Base-by-base conservation (phyloP, 2,888 invertebrate genomes). In the Ischnus inquisitorius region DNA sequence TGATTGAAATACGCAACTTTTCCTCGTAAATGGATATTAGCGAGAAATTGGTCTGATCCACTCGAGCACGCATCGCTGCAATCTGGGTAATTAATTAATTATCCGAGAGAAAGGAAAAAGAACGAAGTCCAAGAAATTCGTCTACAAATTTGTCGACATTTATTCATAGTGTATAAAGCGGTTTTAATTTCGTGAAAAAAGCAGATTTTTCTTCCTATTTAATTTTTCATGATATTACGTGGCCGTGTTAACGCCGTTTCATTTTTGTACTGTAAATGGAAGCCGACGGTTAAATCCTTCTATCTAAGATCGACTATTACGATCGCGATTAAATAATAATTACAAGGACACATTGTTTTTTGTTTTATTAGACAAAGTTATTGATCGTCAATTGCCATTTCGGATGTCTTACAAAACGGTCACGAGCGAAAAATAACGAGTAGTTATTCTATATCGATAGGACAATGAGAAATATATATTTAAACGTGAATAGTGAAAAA, bases 1-100 rank as follows among this genome's bases (percentile, higher is more conserved):
- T 64, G 69, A 71, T 83, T 79, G 75, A 79, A 83, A 83, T 75
- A 83, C 83, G 79, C 65, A 39, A 39, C 46, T 79, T 60, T 83
- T 79, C 75, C 65, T 69, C 79, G 69, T 79, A 75, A 60, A 79
- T 57, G 74, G 48, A 67, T 75, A 79, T 83, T 75, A 75, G 79
- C 65, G 16, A 64, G 46, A 75, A 83, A 76, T 83, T 71, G 64
- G 25, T 34, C 68, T 34, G 28, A 68, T 65, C 57, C 46, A 71
- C 28, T 67, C 51, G 28, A 60, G n/a, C 4, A 14, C 4, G 5
- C 60, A 0, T 28, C n/a, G n/a, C 14, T 22, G n/a, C 3, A 28
- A 68, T 46, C 46, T 46, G 14, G n/a, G 25, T 60, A 60, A 60
- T 60, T 12, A 25, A n/a, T 4, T 14, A 60, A 60, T 60, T 10